Base-by-base conservation (phyloP, 2,113 vertebrate species). In the Stigmatopora nigra region DNA sequence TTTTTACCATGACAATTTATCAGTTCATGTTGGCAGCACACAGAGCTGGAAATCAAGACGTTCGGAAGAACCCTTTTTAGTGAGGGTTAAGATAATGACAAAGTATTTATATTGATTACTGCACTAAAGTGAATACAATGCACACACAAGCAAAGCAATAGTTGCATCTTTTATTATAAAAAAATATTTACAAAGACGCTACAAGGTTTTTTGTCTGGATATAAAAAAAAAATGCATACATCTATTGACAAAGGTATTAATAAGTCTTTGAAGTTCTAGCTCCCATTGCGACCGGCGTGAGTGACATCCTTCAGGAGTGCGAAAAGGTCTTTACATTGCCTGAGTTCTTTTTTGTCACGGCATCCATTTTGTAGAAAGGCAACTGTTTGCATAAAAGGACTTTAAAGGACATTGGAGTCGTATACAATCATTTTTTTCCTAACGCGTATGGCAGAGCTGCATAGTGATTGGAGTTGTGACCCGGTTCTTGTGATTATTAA, bases 161-260 rank as follows among this genome's bases (percentile, higher is more conserved):
- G 78, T 90, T 85, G 87, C 85, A 89, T 81, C 84, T 89, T 90
- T 90, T 89, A 90, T 90, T 89, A 89, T 89, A 89, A 90, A 90
- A 55, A 90, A 90, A 88, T 89, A 89, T 90, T 89, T 89, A 89
- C 88, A 90, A 90, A 90, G 87, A 90, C 88, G 88, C 87, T 90
- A 89, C 89, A 88, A 88, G 85, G 84, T 83, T 85, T 86, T 81
- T 84, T 88, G 86, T 65, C 83, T 78, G 68, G 71, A 88, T 90
- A 88, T 89, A 90, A 89, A 88, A 82, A 88, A 82, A 41, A 90
- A 90, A 89, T 90, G 89, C 89, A 90, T 90, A 90, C 85, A 90
- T 85, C 88, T 85, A 41, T 88, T 56, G 53, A 90, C 87, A 88
- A 86, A 73, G 79, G 82, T 89, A 56, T 13, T 56, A 84, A 86